Base-by-base conservation (phyloP, 1,140 invertebrate genomes). In the Physella acuta region DNA sequence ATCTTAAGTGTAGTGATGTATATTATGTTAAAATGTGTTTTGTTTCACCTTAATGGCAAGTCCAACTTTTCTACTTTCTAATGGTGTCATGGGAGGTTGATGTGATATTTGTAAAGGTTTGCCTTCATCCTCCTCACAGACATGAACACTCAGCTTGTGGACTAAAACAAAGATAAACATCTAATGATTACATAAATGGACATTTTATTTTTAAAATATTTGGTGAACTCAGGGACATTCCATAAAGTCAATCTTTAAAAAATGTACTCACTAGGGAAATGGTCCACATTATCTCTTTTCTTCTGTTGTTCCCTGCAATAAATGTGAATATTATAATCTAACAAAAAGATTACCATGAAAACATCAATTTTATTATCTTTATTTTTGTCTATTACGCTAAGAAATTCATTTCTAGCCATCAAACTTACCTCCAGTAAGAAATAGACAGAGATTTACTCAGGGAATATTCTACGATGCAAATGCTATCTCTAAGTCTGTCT, bases 391-490 rank as follows among this genome's bases (percentile, higher is more conserved):
- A n/a, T n/a, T n/a, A n/a, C n/a, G n/a, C n/a, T n/a, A n/a, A n/a
- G n/a, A n/a, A n/a, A n/a, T n/a, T n/a, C n/a, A n/a, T n/a, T n/a
- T n/a, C n/a, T n/a, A n/a, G n/a, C n/a, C n/a, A n/a, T n/a, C n/a
- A 30, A n/a, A 56, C 2, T 61, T 75, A 81, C 92, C 91, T 79
- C 95, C 96, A 99, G 86, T 98, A 99, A 0, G 94, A 95, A 14
- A 98, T 90, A 16, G 92, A 91, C 24, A 99, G 86, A 79, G 91
- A 92, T 78, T 91, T 92, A 24, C 95, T 95, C 39, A 93, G 91
- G 44, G 89, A 88, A 83, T 99, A 98, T 82, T 95, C 93, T 79
- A 97, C 95, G 36, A 98, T 93, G 74, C 92, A 90, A 59, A 98
- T 91, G 79, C 95, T 93, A 76, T 94, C 92, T 53, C 94, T 93